A percentile compares a stretch with the other conserved stretches of the same genome.
These are phyloP conservation scores for Drosophila serrata DNA, from an alignment of 1,140 invertebrate species.

Conservation along the genomic window DNA sequence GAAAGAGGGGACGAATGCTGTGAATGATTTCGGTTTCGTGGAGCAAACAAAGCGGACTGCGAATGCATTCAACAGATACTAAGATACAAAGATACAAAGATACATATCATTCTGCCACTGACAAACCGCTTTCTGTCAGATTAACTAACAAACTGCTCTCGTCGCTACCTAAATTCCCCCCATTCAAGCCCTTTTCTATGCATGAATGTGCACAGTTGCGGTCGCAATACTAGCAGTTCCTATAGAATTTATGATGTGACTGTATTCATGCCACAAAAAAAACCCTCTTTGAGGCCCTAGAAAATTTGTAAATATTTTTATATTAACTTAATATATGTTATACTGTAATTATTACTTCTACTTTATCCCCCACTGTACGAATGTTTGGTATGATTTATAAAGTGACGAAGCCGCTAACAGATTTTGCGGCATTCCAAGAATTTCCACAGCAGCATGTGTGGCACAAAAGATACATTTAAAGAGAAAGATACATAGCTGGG, in stretches of 20 bases:
- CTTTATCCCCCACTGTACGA: background rate
- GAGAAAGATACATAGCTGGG: too few species aligned
- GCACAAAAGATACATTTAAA: constrained; percentile 27
- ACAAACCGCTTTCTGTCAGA: constrained; percentile 74
- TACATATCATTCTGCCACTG: constrained; percentile 64
- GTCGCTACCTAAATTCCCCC: constrained; percentile 36
- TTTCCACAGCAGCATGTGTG: constrained; percentile 56
- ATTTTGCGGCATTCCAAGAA: constrained; percentile 72
- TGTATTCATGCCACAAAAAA: background rate
- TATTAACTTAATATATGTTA: background rate
- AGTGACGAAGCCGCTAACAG: constrained; percentile 67
- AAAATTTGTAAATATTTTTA: background rate
- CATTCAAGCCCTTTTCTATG: constrained; percentile 4
- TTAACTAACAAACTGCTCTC: constrained; percentile 73
- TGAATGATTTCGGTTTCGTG: constrained; percentile 28
- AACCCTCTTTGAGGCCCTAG: background rate
- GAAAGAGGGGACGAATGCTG: constrained; percentile 15
- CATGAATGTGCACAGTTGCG: background rate
- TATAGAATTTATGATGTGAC: too few species aligned
- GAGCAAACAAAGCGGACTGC: constrained; percentile 46
- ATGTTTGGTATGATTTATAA: constrained; percentile 70
- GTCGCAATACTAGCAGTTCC: background rate
- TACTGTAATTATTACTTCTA: background rate
- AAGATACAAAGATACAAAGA: constrained; percentile 59
- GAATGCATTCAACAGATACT: constrained; percentile 63